Evolutionary conservation across 2,888 invertebrate species (phyloP).

Genomic region (Hoplodrina blanda): DNA sequence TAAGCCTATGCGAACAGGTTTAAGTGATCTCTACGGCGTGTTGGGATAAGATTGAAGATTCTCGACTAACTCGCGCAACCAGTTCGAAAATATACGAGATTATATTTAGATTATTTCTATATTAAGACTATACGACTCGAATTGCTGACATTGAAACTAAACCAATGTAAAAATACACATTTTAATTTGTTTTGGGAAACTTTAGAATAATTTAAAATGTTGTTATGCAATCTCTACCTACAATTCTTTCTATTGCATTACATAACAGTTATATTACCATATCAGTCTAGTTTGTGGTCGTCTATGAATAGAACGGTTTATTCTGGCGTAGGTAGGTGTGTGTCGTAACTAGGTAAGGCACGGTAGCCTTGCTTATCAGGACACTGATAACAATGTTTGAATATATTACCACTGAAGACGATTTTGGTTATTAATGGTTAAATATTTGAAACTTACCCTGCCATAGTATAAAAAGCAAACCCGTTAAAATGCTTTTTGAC

Average conservation of each 20-base stretch:
- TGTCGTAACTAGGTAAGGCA: background rate
- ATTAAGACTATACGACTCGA: background rate
- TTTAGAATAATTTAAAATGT: no score
- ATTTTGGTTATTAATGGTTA: background rate
- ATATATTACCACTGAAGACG: background rate
- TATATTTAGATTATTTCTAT: constrained; percentile 33
- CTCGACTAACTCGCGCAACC: constrained; percentile 4
- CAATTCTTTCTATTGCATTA: no score
- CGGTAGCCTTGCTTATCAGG: background rate
- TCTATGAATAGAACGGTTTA: background rate
- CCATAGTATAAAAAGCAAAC: no score
- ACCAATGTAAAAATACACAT: background rate
- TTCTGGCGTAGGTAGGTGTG: background rate
- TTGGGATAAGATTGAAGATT: constrained; percentile 6
- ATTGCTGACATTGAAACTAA: background rate
- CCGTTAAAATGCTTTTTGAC: no score
- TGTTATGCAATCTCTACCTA: no score
- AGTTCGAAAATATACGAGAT: constrained; percentile 7
- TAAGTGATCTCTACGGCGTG: background rate
- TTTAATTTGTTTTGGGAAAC: background rate
- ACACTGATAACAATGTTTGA: constrained; percentile 6
- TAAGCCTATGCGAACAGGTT: background rate
- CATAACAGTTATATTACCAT: no score
- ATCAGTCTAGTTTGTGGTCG: background rate
- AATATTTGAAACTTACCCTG: background rate